These are phyloP conservation scores for Chlorodrepanis virens DNA, from an alignment of 2,113 vertebrate genomes.

Conservation along the genomic window DNA sequence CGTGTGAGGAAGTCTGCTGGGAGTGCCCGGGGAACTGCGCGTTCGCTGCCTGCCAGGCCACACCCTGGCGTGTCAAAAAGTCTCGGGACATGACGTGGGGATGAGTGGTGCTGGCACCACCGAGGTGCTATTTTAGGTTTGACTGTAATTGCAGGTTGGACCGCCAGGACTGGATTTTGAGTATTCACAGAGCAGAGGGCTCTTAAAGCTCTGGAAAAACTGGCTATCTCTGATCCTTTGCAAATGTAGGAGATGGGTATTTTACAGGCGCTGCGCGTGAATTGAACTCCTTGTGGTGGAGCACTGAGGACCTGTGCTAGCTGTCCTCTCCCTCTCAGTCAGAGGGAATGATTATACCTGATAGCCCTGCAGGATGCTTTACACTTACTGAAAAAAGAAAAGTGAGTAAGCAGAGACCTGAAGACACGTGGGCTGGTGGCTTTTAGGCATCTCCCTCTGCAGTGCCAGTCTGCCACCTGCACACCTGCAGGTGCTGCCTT, in stretches of 20 bases:
- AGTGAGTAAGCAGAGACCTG: background rate
- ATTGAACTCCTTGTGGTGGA: accelerated
- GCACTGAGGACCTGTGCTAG: background rate
- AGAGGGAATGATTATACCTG: background rate
- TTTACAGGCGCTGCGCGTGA: accelerated
- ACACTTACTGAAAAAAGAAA: background rate
- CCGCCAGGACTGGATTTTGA: background rate
- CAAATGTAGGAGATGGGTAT: background rate
- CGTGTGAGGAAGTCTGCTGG: background rate
- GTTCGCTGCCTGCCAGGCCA: background rate
- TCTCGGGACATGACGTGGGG: background rate
- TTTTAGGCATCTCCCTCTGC: background rate
- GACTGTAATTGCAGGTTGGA: conserved; percentile 3
- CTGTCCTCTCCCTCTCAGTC: background rate
- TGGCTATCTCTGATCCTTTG: background rate
- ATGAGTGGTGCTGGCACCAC: background rate
- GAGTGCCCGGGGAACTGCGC: background rate
- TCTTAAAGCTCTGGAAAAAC: background rate
- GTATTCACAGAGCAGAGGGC: background rate
- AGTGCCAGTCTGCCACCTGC: background rate
- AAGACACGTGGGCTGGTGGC: background rate
- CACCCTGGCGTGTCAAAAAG: background rate
- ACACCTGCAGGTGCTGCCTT: background rate
- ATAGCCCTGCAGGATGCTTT: background rate
- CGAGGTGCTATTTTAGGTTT: background rate